Conservation (phyloP, 2,888 invertebrate species). For the Cataglyphis albicans region DNA sequence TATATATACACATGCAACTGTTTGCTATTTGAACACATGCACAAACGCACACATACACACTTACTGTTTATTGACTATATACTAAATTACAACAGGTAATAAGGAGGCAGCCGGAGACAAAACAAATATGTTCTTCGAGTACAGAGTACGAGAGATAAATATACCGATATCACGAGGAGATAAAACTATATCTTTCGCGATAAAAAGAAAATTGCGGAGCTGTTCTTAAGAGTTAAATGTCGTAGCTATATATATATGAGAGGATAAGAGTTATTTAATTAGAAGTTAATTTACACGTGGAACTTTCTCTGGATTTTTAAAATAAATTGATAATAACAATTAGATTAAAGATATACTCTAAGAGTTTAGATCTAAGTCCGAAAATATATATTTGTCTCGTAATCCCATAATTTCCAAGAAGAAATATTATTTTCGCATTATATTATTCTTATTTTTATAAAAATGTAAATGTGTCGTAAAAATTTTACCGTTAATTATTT, state of each 20-base stretch:
- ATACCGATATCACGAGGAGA: slow-evolving; percentile 66
- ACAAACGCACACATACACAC: not conserved
- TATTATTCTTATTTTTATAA: not conserved
- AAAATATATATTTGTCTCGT: not conserved
- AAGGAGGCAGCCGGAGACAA: slow-evolving; percentile 68
- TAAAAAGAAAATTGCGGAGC: slow-evolving; percentile 62
- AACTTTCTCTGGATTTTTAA: not conserved
- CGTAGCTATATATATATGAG: not conserved
- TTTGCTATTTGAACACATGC: not conserved
- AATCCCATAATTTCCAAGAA: not conserved
- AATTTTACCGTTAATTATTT: not conserved
- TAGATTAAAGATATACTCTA: slow-evolving; percentile 4
- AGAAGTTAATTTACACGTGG: slow-evolving; percentile 14
- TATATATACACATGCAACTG: not conserved
- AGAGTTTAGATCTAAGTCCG: not conserved
- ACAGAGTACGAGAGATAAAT: slow-evolving; percentile 67
- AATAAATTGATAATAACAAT: not conserved
- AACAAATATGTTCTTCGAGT: slow-evolving; percentile 71
- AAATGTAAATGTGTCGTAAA: not conserved
- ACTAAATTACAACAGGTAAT: slow-evolving; percentile 54
- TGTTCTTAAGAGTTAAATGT: slow-evolving; percentile 49
- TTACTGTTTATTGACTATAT: slow-evolving; percentile 24
- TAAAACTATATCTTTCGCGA: slow-evolving; percentile 64
- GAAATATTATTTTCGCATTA: not conserved
- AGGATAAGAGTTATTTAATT: slow-evolving; percentile 32